Conservation (phyloP, 2,888 invertebrate species). For the Apamea anceps region DNA sequence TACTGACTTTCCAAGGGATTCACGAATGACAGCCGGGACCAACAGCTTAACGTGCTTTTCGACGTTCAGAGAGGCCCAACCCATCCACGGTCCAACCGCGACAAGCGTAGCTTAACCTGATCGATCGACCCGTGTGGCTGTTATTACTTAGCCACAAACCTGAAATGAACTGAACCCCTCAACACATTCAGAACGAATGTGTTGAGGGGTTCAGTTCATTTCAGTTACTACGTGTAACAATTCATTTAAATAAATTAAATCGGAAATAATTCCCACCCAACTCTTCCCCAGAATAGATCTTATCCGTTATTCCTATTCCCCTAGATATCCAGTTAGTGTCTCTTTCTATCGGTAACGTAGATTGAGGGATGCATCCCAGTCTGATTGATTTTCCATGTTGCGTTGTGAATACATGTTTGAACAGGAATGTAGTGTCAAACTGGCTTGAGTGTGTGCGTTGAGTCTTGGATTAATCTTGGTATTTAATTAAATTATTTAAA, state of each 20-base stretch:
- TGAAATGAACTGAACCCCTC: no score
- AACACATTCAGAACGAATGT: no score
- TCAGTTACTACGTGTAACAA: background rate
- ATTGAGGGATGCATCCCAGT: constrained; percentile 39
- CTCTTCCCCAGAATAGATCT: constrained; percentile 3
- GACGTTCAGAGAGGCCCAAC: no score
- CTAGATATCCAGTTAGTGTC: constrained; percentile 23
- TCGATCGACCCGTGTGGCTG: no score
- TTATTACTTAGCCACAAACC: no score
- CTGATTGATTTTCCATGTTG: constrained; percentile 68
- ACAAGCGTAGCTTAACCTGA: no score
- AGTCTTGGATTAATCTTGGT: constrained; percentile 17
- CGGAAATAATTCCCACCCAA: constrained; percentile 5
- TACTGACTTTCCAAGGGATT: no score
- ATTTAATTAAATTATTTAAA: background rate
- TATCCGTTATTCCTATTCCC: constrained; percentile 10
- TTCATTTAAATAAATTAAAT: constrained; percentile 20
- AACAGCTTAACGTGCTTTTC: no score
- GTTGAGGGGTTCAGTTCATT: no score
- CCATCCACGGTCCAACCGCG: no score
- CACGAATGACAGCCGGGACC: no score
- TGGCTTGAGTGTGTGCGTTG: constrained; percentile 34
- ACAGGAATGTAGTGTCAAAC: constrained; percentile 42
- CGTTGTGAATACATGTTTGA: constrained; percentile 59
- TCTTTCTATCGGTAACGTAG: constrained; percentile 26